These are phyloP conservation scores for Drosophila affinis DNA, from an alignment of 2,888 invertebrate genomes.

Conservation along the genomic window DNA sequence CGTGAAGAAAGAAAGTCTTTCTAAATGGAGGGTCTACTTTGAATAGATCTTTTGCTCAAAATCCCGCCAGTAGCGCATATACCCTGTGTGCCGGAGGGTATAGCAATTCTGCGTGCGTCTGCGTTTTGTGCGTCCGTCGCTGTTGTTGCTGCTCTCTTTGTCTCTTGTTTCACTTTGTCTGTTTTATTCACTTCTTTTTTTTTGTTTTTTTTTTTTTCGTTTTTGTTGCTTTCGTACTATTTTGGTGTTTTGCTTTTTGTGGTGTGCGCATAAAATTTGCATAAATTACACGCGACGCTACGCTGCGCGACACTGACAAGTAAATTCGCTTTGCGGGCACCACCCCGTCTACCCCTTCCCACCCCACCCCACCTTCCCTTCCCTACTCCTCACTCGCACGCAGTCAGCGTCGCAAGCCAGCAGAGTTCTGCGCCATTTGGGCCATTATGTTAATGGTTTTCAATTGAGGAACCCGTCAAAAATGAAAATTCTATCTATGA, in stretches of 20 bases:
- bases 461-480: conserved; percentile 62
- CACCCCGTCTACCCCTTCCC: background rate
- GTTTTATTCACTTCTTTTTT: conserved; percentile 38
- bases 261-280: conserved; percentile 77
- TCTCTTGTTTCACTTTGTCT: conserved; percentile 33
- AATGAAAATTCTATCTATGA: conserved; percentile 38
- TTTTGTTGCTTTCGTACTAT: background rate
- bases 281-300: conserved; percentile 66
- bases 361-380: background rate
- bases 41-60: background rate
- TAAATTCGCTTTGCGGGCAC: conserved; percentile 56
- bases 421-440: conserved; percentile 46
- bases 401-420: conserved; percentile 27
- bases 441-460: conserved; percentile 76
- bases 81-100: background rate
- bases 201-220: conserved; percentile 37
- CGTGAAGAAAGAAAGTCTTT: too few species aligned
- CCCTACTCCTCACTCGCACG: too few species aligned
- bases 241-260: conserved; percentile 38
- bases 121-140: conserved; percentile 30
- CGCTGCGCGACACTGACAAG: conserved; percentile 42
- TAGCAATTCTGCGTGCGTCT: conserved; percentile 39
- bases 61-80: background rate
- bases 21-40: too few species aligned
- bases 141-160: conserved; percentile 14